Percentiles rank a stretch among this genome's conserved stretches.
phyloP scores from a whole-genome alignment of 1,140 invertebrate genomes.

The Alviniconcha marisindica region DNA sequence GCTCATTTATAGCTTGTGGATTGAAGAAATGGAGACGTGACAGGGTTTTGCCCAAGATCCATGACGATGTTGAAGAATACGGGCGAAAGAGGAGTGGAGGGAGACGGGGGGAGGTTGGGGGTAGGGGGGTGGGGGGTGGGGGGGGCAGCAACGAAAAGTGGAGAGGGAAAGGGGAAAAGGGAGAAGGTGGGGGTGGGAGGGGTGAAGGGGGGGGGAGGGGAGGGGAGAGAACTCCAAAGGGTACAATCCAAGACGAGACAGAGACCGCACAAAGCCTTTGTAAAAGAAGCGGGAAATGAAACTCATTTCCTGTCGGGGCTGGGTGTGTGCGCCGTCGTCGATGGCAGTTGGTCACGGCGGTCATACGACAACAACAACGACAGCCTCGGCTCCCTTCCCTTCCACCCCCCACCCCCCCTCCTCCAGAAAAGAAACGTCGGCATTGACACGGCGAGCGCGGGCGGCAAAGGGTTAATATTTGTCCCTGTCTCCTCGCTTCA shows the following conservation, averaged over 20 bases:
- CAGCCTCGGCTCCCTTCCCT: neutral
- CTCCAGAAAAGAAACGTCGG: neutral
- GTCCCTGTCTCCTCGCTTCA: neutral
- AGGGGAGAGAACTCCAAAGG: neutral
- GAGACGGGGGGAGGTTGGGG: too few relatives aligned
- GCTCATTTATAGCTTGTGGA: too few relatives aligned
- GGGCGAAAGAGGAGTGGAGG: too few relatives aligned
- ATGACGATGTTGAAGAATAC: too few relatives aligned
- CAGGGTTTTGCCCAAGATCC: too few relatives aligned
- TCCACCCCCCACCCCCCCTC: too few relatives aligned
- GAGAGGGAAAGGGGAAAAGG: neutral
- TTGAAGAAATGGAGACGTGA: too few relatives aligned
- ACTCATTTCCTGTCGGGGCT: slow-evolving; percentile 29
- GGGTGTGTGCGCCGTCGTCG: neutral
- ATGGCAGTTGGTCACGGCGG: neutral
- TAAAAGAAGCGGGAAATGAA: slow-evolving; percentile 34
- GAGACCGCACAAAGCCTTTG: slow-evolving; percentile 20
- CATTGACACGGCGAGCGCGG: slow-evolving; percentile 2
- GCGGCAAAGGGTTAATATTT: slow-evolving; percentile 31
- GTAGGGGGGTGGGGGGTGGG: too few relatives aligned
- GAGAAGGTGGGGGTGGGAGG: neutral
- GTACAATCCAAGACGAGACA: neutral
- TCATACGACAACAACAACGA: slow-evolving; percentile 17
- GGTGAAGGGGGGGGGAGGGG: neutral
- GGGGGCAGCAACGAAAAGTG: neutral